phyloP scores from a whole-genome alignment of 2,888 invertebrate species.

The Germaria angustata region DNA sequence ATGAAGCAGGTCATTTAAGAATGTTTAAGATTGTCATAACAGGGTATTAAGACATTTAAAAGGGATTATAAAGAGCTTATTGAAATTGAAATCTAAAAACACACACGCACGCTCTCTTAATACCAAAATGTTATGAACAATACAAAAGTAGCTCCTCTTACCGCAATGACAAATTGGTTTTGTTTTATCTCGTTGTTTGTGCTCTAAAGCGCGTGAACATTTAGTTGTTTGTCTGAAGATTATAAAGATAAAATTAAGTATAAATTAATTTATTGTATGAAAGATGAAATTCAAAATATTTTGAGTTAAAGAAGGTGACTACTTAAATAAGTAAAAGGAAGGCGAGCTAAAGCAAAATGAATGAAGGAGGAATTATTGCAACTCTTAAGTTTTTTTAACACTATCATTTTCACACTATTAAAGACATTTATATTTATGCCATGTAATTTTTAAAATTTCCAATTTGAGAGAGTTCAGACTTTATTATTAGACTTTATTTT shows the following conservation, averaged over 20 bases:
- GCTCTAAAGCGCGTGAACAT: slow-evolving; percentile 31
- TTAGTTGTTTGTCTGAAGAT: slow-evolving; percentile 48
- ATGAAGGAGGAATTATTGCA: no score
- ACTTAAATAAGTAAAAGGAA: neutral
- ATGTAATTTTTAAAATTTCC: no score
- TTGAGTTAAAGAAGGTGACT: neutral
- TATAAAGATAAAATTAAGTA: slow-evolving; percentile 45
- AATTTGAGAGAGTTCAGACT: no score
- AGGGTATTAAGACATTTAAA: slow-evolving; percentile 66
- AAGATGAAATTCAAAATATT: neutral
- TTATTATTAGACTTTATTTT: no score
- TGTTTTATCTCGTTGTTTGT: slow-evolving; percentile 16
- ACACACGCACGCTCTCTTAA: slow-evolving; percentile 9
- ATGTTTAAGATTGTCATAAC: slow-evolving; percentile 66
- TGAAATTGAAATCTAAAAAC: slow-evolving; percentile 60
- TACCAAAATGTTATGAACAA: slow-evolving; percentile 2
- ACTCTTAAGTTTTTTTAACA: no score
- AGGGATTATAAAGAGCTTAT: slow-evolving; percentile 67
- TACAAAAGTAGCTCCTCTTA: slow-evolving; percentile 7
- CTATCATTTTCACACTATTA: no score
- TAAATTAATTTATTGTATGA: slow-evolving; percentile 35
- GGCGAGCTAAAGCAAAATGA: neutral
- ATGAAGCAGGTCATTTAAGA: slow-evolving; percentile 59
- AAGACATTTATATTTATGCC: no score
- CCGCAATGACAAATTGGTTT: slow-evolving; percentile 47